Percentiles rank a stretch among this genome's conserved stretches.
Evolutionary conservation across 1,140 invertebrate genomes (phyloP).

Genomic region (Marisa cornuarietis): DNA sequence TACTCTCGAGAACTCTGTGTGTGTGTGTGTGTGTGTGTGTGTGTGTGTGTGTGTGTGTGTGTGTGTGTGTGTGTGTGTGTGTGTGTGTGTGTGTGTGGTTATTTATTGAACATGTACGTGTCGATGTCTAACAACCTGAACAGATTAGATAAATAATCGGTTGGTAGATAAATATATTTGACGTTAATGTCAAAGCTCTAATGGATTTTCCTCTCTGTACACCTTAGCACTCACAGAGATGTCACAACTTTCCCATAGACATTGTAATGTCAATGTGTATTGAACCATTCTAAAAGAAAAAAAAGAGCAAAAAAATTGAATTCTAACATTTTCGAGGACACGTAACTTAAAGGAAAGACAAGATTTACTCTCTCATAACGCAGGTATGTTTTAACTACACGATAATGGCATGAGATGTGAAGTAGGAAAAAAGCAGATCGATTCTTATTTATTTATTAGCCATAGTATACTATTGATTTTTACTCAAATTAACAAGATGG

Average conservation of each 20-base stretch:
- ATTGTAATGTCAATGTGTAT: no score
- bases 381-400: no score
- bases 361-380: no score
- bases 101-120: neutral
- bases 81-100: conserved; percentile 5
- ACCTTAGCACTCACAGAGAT: neutral
- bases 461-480: no score
- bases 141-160: neutral
- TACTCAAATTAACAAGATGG: no score
- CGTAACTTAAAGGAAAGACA: neutral
- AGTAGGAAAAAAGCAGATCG: no score
- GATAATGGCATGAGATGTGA: no score
- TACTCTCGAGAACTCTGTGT: neutral
- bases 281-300: neutral
- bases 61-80: neutral
- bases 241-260: conserved; percentile 1
- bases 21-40: conserved; percentile 1
- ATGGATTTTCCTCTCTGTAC: neutral
- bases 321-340: neutral
- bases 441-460: no score
- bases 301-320: neutral
- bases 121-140: neutral
- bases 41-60: conserved; percentile 4
- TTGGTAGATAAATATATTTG: no score
- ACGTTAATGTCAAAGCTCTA: neutral